Base-by-base conservation (phyloP, 53 echinoderm and acorn worm species). In the Echinometra lucunter region DNA sequence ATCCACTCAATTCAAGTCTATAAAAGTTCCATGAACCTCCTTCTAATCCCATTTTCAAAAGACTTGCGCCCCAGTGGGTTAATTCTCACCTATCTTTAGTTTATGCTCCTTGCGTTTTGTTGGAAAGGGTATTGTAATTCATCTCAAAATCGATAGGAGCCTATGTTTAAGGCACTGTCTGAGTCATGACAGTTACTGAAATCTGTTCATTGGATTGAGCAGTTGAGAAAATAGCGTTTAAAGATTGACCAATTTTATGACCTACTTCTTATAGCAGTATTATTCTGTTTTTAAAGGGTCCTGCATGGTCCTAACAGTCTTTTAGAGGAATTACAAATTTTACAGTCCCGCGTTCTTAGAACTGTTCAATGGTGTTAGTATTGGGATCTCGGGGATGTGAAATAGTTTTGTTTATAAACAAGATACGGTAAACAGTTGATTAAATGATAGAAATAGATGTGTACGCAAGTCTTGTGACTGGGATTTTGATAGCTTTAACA, bases 151-250 rank as follows among this genome's bases (percentile, higher is more conserved):
- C 53, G 40, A 85, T 85, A 49, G n/a, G 49, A 47, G n/a, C 30
- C 45, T 47, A 85, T 44, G 17, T 85, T 85, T 85, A 85, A 85
- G 15, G 27, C 49, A 12, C 42, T 81, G 47, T 57, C 88, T 89
- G 89, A 89, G 58, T 89, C 89, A 89, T 60, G 89, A 89, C 89
- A 57, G 89, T 89, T 89, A 89, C 16, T 89, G 38, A 58, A n/a
- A 89, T 21, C 11, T 57, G 37, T 6, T 89, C 37, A 30, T 34
- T 78, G 78, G 78, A 42, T 19, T 89, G 89, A 58, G 19, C n/a
- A n/a, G n/a, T n/a, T n/a, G n/a, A n/a, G 60, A 78, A 78, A 78
- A 72, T 55, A 5, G 30, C 13, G 49, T 30, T 35, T 88, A 88
- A 88, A 88, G 88, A 56, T 89, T 89, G 89, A 89, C 37, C 37